Base-by-base conservation (phyloP, 2,113 vertebrate genomes). In the Lasiurus cinereus region DNA sequence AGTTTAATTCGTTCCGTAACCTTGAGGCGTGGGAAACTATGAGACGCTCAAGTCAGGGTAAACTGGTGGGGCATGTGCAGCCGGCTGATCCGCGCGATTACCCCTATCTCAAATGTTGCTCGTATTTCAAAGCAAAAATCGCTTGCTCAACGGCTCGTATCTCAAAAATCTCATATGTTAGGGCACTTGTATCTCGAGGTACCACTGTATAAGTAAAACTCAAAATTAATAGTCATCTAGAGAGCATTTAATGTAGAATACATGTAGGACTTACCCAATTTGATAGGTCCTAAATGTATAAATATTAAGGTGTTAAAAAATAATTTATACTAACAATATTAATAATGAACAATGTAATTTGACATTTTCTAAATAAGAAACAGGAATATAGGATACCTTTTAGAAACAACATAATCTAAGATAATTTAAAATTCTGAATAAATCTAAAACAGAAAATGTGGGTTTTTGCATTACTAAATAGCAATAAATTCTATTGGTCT, bases 341-440 rank as follows among this genome's bases (percentile, higher is more conserved):
- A 89, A 85, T 76, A 80, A 92, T 39, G 33, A 88, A 72, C 48
- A 3, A 87, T 39, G 33, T 31, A 66, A 74, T 24, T 19, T 83
- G 24, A 21, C 39, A 16, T 52, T 15, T 50, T 66, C 24, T 64
- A 59, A 46, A 54, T 87, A 83, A 77, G 13, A 89, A 92, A 69
- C 22, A 64, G 15, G 84, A 64, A 87, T 29, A 79, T 21, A 18
- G 78, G 19, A 92, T 1, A 64, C 7, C 19, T 91, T 95, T 88
- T 67, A 74, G 19, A 93, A 94, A 95, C 15, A 87, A 90, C 15
- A 78, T 50, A 77, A 69, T 62, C 39, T 70, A 89, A 67, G 15
- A n/a, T 56, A 3, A 80, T 70, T 76, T 74, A 77, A 83, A 89
- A 64, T 78, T 83, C 62, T 91, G 74, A 85, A 77, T 94, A 27